Percentiles rank a stretch among this genome's conserved stretches.
Conservation (phyloP, 2,113 vertebrate genomes). For the Fregata magnificens region DNA sequence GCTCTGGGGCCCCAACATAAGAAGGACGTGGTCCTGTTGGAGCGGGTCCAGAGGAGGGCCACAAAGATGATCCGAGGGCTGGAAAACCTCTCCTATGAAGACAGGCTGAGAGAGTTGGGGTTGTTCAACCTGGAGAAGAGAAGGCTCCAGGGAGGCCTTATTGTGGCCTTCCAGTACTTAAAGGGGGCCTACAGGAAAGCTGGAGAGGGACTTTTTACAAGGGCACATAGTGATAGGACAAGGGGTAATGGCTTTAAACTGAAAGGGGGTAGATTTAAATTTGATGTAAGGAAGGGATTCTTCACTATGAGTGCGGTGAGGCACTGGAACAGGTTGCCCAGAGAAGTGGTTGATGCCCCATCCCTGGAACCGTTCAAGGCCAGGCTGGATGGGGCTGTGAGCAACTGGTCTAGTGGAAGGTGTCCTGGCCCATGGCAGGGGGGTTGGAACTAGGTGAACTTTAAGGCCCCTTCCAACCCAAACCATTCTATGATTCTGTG, state of each 20-base stretch:
- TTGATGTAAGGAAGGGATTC: not conserved
- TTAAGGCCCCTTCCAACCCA: not conserved
- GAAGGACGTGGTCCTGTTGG: not conserved
- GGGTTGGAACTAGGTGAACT: not conserved
- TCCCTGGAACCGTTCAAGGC: not conserved
- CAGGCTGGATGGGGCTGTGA: not conserved
- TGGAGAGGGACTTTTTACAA: not conserved
- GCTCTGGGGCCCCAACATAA: not conserved
- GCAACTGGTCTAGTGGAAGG: not conserved
- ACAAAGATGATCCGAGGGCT: not conserved
- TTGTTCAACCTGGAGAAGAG: not conserved
- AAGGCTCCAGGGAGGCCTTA: not conserved
- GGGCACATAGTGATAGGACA: not conserved
- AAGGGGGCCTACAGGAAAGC: not conserved
- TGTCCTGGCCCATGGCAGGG: not conserved
- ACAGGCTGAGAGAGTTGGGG: not conserved
- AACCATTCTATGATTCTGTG: not conserved
- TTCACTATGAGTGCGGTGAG: not conserved
- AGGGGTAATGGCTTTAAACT: not conserved
- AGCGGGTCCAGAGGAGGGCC: not conserved
- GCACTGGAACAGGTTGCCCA: not conserved
- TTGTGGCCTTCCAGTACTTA: not conserved
- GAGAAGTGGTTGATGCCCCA: not conserved
- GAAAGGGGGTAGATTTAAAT: not conserved
- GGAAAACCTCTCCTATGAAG: not conserved